Evolutionary conservation across 1,140 invertebrate genomes (phyloP).

Genomic region (Callitettix versicolor): DNA sequence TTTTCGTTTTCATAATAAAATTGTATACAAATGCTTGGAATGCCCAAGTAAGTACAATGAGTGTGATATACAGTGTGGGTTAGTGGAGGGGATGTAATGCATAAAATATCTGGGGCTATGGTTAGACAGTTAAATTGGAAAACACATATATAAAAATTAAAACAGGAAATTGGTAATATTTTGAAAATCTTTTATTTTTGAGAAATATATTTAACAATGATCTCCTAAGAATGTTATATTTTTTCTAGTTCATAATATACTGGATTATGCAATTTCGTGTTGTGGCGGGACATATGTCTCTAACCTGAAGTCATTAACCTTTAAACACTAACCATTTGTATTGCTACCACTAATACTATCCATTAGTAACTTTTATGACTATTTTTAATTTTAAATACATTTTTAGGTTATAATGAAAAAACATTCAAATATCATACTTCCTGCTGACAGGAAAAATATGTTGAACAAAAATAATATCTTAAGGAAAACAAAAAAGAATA

Average conservation of each 20-base stretch:
- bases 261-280: background rate
- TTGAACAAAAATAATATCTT: too few species aligned
- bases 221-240: background rate
- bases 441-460: too few species aligned
- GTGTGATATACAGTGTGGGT: background rate
- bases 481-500: too few species aligned
- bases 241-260: background rate
- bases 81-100: background rate
- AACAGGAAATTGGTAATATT: background rate
- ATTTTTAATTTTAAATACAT: too few species aligned
- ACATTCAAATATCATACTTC: too few species aligned
- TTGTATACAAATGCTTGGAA: background rate
- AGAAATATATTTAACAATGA: background rate
- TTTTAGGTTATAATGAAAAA: too few species aligned
- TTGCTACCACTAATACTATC: too few species aligned
- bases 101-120: background rate
- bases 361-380: too few species aligned
- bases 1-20: background rate
- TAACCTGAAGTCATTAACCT: background rate
- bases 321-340: too few species aligned
- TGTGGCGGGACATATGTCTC: background rate
- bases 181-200: conserved; percentile 1
- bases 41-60: background rate
- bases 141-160: background rate
- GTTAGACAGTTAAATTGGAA: conserved; percentile 1